These are phyloP conservation scores for Stratiolaelaps scimitus DNA, from an alignment of 1,140 invertebrate species.

Conservation along the genomic window DNA sequence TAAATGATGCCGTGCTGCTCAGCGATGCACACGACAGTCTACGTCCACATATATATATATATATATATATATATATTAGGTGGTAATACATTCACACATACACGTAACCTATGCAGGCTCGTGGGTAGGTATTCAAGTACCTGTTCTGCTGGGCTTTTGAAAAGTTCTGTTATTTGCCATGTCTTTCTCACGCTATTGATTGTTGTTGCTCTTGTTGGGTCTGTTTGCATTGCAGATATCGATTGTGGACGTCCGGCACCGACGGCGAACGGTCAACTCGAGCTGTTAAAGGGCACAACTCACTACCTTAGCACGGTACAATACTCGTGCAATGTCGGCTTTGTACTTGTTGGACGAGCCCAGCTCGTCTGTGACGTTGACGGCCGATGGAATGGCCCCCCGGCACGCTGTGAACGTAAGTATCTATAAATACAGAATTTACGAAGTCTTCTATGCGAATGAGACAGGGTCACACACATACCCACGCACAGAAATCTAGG, in stretches of 20 bases:
- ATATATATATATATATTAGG: no score
- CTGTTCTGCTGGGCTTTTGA: background rate
- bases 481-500: no score
- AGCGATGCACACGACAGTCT: no score
- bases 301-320: conserved; percentile 69
- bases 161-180: conserved; percentile 11
- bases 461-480: background rate
- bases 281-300: conserved; percentile 64
- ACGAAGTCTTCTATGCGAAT: background rate
- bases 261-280: conserved; percentile 65
- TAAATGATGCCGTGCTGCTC: no score
- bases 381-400: conserved; percentile 82
- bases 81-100: no score
- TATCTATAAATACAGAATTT: background rate
- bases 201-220: background rate
- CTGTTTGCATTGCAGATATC: conserved; percentile 50
- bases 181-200: background rate
- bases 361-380: conserved; percentile 77
- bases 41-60: no score
- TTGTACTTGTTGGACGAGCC: conserved; percentile 63
- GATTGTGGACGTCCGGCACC: conserved; percentile 76
- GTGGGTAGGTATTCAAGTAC: background rate
- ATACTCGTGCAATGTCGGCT: conserved; percentile 67
- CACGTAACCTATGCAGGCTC: no score
- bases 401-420: conserved; percentile 68